Evolutionary conservation across 30 jellyfish, hydroid and myxozoan genomes (phyloP), one percentile per base, ranked within the genome.

Genomic region (Chrysaora quinquecirrha): DNA sequence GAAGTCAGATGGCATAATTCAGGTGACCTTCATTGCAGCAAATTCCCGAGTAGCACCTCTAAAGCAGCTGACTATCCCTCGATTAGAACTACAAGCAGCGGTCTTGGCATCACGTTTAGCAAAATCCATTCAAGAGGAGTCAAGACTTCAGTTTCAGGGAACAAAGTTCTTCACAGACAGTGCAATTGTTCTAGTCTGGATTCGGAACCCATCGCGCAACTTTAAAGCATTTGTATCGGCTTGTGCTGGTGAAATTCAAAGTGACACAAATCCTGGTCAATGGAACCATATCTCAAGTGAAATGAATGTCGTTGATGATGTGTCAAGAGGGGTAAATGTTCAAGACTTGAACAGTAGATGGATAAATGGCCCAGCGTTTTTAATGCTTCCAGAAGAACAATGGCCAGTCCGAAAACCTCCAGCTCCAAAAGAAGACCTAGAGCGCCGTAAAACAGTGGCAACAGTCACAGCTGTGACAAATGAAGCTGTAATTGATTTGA

Each of bases 201-300:
- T 71, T 32, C 64, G 22, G 21, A 71, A 69, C 21, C 83, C 64
- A 71, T 71, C 70, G 29, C 83, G 83, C 32, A 71, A 38, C 23
- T 71, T 33, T 29, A 71, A 71, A 46, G 73, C 85, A 48, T 73
- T 73, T 54, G 70, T 54, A n/a, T 54, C 70, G 3, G 7, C 70
- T 3, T 3, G 70, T 3, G n/a, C n/a, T 3, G 85, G 85, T 34
- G 73, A 73, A 30, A 73, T 73, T 33, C 85, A 73, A 48, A 73
- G 85, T 73, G 48, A 23, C 21, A 43, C 85, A 73, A 47, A 43
- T 32, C 85, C 73, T 1, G 3, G 85, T 20, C 72, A 73, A 30
- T 73, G 85, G 85, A 73, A 58, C 27, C 85, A 73, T 52, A 73
- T 73, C 30, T 56, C 85, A 1, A 32, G 73, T 14, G 85, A 73